These are phyloP conservation scores for Euclidia mi DNA, from an alignment of 2,888 invertebrate genomes.

Conservation along the genomic window DNA sequence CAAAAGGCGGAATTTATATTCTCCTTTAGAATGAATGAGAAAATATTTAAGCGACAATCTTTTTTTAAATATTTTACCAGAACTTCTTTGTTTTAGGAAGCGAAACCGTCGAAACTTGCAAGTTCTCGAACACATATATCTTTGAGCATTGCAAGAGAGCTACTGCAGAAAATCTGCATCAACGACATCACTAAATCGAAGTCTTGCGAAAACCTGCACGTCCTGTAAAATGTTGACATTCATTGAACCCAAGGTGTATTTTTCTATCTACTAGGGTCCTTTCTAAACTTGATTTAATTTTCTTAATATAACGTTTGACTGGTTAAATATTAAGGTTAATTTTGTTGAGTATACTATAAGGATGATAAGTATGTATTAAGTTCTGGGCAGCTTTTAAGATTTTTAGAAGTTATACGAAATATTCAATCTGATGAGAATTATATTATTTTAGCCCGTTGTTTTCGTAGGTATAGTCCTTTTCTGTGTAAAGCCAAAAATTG, in stretches of 20 bases:
- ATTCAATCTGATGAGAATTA: neutral
- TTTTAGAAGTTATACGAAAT: neutral
- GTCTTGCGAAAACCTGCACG: conserved; percentile 96
- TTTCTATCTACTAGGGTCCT: conserved; percentile 24
- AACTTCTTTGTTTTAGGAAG: conserved; percentile 74
- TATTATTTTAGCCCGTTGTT: neutral
- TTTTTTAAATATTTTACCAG: conserved; percentile 26
- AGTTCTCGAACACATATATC: conserved; percentile 95
- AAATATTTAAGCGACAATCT: too few species aligned
- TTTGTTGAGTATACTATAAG: conserved; percentile 26
- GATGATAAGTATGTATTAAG: neutral
- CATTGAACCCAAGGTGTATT: conserved; percentile 16
- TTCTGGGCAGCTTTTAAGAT: neutral
- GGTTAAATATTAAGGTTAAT: conserved; percentile 25
- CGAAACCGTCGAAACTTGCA: conserved; percentile 92
- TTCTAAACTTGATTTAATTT: conserved; percentile 22
- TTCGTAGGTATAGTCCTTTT: neutral
- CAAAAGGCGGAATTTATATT: conserved; percentile 23
- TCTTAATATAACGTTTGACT: conserved; percentile 30
- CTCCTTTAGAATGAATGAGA: neutral
- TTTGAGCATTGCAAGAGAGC: conserved; percentile 94
- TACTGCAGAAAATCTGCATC: conserved; percentile 95
- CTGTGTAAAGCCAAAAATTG: neutral
- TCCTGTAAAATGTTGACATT: conserved; percentile 87
- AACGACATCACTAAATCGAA: conserved; percentile 96